Percentiles rank a stretch among this genome's conserved stretches.
Evolutionary conservation across 2,113 vertebrate species (phyloP).

Genomic region (Periophthalmodon schlosseri): DNA sequence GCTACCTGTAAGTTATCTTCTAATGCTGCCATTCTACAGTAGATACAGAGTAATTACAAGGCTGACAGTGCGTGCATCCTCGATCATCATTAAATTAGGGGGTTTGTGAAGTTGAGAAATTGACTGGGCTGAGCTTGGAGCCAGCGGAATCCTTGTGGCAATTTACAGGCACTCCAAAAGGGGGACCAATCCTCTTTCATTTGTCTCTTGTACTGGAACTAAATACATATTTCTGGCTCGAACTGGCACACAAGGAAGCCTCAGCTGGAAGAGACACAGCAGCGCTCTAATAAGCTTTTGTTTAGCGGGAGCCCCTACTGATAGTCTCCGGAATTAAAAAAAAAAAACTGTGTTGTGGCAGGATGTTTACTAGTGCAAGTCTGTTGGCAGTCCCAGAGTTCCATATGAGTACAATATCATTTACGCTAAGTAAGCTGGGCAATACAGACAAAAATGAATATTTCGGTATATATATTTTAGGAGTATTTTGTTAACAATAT

Average conservation of each 20-base stretch:
- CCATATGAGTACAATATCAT: not conserved
- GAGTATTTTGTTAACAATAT: no score
- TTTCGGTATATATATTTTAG: no score
- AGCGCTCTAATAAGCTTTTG: constrained; percentile 26
- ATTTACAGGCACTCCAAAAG: constrained; percentile 57
- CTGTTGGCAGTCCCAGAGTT: constrained; percentile 10
- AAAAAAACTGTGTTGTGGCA: not conserved
- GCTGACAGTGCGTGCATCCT: constrained; percentile 54
- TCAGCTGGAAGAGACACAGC: constrained; percentile 16
- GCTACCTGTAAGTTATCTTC: constrained; percentile 50
- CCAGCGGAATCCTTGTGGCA: constrained; percentile 62
- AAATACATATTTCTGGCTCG: constrained; percentile 50
- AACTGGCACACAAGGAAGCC: constrained; percentile 19
- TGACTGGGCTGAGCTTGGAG: constrained; percentile 61
- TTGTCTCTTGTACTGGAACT: constrained; percentile 44
- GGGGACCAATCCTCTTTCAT: constrained; percentile 54
- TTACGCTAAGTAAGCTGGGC: not conserved
- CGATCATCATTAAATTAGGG: constrained; percentile 68
- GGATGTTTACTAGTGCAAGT: constrained; percentile 17
- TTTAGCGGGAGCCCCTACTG: constrained; percentile 17
- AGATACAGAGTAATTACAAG: constrained; percentile 68
- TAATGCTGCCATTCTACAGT: constrained; percentile 60
- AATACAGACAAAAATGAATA: no score
- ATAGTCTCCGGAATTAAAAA: constrained; percentile 17
- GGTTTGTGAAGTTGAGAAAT: constrained; percentile 65